These are phyloP conservation scores for Patiria miniata DNA, from an alignment of 35 echinoderm and acorn worm genomes.

Conservation along the genomic window DNA sequence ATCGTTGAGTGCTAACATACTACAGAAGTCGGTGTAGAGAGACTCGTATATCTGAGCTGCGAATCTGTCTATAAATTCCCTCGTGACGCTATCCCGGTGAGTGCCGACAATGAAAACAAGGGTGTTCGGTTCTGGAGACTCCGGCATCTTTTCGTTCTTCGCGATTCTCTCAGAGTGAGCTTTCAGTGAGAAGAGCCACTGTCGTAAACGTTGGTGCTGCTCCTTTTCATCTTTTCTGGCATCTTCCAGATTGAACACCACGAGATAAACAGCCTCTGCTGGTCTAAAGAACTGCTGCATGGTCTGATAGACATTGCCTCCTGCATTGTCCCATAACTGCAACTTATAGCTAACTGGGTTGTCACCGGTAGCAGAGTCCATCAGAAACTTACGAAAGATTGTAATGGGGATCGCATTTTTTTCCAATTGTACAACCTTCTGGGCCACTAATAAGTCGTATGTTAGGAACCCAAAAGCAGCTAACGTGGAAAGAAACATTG, in stretches of 20 bases:
- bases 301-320: not conserved
- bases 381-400: not conserved
- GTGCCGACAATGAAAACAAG: constrained; percentile 51
- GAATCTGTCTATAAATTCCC: not conserved
- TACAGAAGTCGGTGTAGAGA: constrained; percentile 31
- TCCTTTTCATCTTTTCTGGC: not conserved
- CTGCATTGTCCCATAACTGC: not conserved
- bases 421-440: not conserved
- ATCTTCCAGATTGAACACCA: not conserved
- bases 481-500: not conserved
- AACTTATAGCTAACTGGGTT: not conserved
- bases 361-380: not conserved
- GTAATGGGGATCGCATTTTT: not conserved
- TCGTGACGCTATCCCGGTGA: constrained; percentile 35
- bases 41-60: not conserved
- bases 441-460: not conserved
- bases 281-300: constrained; percentile 11
- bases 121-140: not conserved
- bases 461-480: not conserved
- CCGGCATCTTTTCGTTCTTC: too few species aligned
- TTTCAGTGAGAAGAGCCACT: too few species aligned
- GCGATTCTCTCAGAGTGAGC: too few species aligned
- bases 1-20: constrained; percentile 26
- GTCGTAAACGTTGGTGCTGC: too few species aligned
- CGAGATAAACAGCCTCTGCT: not conserved